Conservation (phyloP, 2,797 vertebrate species). For the Helarctos malayanus region DNA sequence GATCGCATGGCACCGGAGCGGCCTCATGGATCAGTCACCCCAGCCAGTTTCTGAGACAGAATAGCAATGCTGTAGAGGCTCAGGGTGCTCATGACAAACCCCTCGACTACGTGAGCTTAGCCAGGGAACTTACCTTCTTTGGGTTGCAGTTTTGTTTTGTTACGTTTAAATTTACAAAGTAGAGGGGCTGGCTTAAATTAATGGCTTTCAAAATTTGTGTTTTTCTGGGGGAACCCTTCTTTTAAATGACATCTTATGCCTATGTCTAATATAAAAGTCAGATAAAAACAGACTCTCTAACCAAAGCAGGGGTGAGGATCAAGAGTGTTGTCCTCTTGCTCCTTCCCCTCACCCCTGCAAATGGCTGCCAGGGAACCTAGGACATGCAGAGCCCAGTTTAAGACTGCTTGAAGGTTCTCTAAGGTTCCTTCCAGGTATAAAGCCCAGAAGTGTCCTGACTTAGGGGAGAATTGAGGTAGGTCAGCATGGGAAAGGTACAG, state of each 20-base stretch:
- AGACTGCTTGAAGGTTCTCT: background rate
- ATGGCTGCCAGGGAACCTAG: background rate
- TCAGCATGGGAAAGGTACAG: background rate
- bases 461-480: background rate
- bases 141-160: background rate
- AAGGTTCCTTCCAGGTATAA: background rate
- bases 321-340: background rate
- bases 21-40: background rate
- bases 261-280: background rate
- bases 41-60: background rate
- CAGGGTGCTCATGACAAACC: background rate
- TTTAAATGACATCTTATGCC: background rate
- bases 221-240: slow-evolving; percentile 9
- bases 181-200: background rate
- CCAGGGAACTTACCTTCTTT: background rate
- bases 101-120: background rate
- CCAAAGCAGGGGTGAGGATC: background rate
- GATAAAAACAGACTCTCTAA: background rate
- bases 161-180: background rate
- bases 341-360: background rate
- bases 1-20: background rate
- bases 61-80: too few species aligned
- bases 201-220: background rate
- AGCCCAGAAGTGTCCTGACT: background rate
- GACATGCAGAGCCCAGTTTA: background rate